Evolutionary conservation across 2,797 vertebrate species (phyloP).

Genomic region (Anabacerthia variegaticeps): DNA sequence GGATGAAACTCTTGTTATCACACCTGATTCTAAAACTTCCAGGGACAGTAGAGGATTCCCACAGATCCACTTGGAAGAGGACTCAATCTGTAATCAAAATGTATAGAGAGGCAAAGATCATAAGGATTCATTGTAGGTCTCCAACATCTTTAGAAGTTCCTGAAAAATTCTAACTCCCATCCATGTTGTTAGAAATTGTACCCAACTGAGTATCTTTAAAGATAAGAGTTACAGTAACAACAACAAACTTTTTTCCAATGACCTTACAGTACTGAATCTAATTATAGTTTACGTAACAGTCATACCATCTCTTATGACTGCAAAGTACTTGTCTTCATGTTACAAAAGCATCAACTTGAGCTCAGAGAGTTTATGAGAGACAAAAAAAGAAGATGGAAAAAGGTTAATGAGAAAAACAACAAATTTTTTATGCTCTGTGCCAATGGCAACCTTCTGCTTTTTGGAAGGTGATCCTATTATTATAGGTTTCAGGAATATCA

Average conservation of each 20-base stretch:
- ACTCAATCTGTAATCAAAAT: not conserved
- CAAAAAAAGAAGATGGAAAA: not conserved
- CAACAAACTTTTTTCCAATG: not conserved
- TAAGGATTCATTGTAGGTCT: not conserved
- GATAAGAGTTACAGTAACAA: not conserved
- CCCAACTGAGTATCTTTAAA: not conserved
- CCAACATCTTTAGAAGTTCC: not conserved
- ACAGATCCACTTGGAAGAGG: not conserved
- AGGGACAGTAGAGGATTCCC: not conserved
- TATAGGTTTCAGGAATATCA: not conserved
- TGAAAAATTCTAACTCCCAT: not conserved
- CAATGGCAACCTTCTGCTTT: not conserved
- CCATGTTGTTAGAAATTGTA: not conserved
- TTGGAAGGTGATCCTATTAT: not conserved
- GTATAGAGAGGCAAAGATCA: not conserved
- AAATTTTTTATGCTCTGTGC: not conserved
- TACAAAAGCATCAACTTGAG: not conserved
- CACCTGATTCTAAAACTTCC: not conserved
- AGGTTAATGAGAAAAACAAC: not conserved
- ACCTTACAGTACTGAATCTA: not conserved
- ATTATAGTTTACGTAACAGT: not conserved
- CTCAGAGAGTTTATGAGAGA: not conserved
- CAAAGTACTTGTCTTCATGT: not conserved
- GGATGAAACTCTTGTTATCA: not conserved
- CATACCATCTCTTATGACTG: not conserved